A percentile compares a stretch with the other conserved stretches of the same genome.
These are phyloP conservation scores for Microcebus ravelobensis DNA, from an alignment of 2,113 vertebrate genomes.

Conservation along the genomic window DNA sequence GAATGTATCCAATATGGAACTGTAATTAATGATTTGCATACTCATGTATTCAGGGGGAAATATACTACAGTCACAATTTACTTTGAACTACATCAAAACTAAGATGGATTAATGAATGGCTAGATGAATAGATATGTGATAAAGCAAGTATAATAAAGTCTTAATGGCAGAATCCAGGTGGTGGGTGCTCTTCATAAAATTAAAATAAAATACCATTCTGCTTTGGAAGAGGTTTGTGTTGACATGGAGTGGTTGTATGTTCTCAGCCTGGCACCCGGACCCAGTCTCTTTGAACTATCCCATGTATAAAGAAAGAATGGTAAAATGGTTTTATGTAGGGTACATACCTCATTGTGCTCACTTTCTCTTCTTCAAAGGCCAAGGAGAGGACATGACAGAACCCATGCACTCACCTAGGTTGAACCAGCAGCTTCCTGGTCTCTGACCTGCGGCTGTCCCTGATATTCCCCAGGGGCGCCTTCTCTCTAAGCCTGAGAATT, in stretches of 20 bases:
- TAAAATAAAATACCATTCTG: neutral
- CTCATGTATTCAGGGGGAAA: neutral
- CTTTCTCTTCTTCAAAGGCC: neutral
- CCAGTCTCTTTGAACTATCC: neutral
- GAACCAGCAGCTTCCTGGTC: neutral
- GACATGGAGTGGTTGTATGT: neutral
- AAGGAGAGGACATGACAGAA: neutral
- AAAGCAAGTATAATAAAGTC: neutral
- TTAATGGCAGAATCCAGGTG: neutral
- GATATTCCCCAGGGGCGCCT: neutral
- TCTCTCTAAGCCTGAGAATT: neutral
- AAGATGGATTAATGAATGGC: neutral
- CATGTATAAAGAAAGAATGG: neutral
- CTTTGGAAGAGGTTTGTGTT: neutral
- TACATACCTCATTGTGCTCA: neutral
- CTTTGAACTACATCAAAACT: neutral
- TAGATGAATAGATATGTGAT: neutral
- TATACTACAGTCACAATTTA: neutral
- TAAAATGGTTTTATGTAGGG: neutral
- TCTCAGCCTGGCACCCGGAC: neutral
- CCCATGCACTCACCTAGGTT: rapidly evolving
- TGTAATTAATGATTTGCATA: neutral
- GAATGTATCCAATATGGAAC: neutral
- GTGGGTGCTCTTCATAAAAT: neutral
- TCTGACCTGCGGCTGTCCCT: neutral